A percentile compares a stretch with the other conserved stretches of the same genome.
Conservation (phyloP, 2,888 invertebrate genomes). For the Eilema depressum region DNA sequence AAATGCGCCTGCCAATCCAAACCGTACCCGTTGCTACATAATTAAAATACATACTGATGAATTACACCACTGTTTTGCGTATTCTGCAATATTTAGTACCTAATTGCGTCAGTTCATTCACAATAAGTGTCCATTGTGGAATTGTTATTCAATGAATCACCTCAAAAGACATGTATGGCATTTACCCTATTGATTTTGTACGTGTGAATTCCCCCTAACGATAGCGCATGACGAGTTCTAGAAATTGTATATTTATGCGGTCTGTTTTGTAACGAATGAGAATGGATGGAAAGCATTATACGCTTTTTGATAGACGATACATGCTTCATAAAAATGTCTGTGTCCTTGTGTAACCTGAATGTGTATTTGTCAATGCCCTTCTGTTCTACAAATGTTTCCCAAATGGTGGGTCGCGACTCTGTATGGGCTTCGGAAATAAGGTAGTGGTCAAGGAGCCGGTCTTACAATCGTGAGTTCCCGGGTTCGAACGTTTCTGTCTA, state of each 20-base stretch:
- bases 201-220: not conserved
- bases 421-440: no score
- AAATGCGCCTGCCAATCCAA: not conserved
- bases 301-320: no score
- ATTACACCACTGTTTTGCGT: not conserved
- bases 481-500: no score
- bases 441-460: no score
- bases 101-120: not conserved
- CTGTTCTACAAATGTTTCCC: not conserved
- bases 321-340: not conserved
- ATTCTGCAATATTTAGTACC: not conserved
- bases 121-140: constrained; percentile 2
- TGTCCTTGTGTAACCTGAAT: not conserved
- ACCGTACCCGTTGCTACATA: not conserved
- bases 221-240: constrained; percentile 4
- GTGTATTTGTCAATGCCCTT: not conserved
- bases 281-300: not conserved
- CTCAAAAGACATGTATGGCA: not conserved
- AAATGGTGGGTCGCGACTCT: no score
- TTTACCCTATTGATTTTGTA: constrained; percentile 1
- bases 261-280: not conserved
- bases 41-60: not conserved
- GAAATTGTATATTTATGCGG: not conserved
- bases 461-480: no score
- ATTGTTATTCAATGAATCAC: not conserved